Conservation (phyloP, 2,113 vertebrate species). For the Trematomus loennbergii region DNA sequence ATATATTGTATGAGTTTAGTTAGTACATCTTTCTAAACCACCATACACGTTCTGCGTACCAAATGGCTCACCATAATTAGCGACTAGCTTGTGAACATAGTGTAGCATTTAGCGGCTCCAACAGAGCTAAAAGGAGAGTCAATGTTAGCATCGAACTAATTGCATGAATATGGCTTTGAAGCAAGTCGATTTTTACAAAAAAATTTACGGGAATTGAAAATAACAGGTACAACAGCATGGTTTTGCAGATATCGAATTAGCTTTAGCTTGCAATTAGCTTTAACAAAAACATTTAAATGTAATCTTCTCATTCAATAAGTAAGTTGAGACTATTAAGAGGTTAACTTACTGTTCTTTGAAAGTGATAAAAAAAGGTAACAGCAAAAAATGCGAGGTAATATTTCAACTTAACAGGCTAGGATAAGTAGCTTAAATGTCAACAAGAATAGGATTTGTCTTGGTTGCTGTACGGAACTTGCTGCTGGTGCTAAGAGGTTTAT, state of each 20-base stretch:
- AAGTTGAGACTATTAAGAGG: background rate
- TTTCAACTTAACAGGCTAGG: background rate
- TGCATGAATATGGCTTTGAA: too few species aligned
- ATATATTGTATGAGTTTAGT: too few species aligned
- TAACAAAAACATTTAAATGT: background rate
- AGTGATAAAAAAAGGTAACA: background rate
- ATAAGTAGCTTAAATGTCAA: slow-evolving; percentile 13
- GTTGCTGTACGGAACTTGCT: slow-evolving; percentile 23
- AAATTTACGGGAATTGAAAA: too few species aligned
- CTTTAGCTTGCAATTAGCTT: background rate
- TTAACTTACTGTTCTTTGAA: slow-evolving; percentile 9
- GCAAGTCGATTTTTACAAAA: too few species aligned
- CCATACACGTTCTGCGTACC: background rate
- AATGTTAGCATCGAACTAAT: too few species aligned
- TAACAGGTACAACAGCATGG: too few species aligned
- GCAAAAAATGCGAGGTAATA: background rate
- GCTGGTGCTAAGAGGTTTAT: background rate
- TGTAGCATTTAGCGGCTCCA: too few species aligned
- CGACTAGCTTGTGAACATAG: too few species aligned
- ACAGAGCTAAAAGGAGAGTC: too few species aligned
- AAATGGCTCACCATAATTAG: background rate
- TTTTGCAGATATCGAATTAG: background rate
- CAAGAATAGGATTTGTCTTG: background rate
- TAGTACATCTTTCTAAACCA: background rate
- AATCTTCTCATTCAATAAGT: background rate